These are phyloP conservation scores for Yasuhikotakia modesta DNA, from an alignment of 2,797 vertebrate genomes.

Conservation along the genomic window DNA sequence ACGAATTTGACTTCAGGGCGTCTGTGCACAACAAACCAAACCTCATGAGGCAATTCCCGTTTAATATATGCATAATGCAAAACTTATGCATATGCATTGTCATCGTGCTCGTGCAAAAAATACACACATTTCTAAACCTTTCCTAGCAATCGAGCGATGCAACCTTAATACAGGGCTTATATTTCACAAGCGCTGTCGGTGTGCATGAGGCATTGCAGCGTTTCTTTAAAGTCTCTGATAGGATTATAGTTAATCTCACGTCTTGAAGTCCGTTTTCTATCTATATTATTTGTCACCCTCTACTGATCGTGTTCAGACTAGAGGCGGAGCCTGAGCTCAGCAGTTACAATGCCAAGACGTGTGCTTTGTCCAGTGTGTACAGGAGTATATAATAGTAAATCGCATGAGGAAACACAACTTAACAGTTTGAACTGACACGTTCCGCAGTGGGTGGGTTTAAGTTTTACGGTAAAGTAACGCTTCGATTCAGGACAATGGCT, in stretches of 20 bases:
- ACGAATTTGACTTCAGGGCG: too few relatives aligned
- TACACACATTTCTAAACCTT: too few relatives aligned
- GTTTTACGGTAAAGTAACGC: background rate
- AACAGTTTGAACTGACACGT: conserved; percentile 29
- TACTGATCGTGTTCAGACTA: background rate
- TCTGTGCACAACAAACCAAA: too few relatives aligned
- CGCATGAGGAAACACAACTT: conserved; percentile 34
- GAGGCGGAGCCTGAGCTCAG: background rate
- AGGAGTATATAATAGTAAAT: conserved; percentile 54
- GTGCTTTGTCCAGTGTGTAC: conserved; percentile 42
- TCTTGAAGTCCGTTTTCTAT: background rate
- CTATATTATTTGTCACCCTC: background rate
- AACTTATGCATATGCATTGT: too few relatives aligned
- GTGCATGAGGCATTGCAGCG: background rate
- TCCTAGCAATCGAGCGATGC: too few relatives aligned
- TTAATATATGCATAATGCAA: too few relatives aligned
- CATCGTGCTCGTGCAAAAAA: too few relatives aligned
- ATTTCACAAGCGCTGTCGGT: too few relatives aligned
- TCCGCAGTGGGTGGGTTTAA: background rate
- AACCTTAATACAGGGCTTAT: too few relatives aligned
- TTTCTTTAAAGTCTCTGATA: conserved; percentile 47
- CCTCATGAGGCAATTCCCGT: too few relatives aligned
- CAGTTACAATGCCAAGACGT: conserved; percentile 61
- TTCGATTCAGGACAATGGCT: conserved; percentile 63
- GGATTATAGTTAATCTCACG: conserved; percentile 51